Evolutionary conservation across 2,797 vertebrate genomes (phyloP).

Genomic region (Taenioides sp.): DNA sequence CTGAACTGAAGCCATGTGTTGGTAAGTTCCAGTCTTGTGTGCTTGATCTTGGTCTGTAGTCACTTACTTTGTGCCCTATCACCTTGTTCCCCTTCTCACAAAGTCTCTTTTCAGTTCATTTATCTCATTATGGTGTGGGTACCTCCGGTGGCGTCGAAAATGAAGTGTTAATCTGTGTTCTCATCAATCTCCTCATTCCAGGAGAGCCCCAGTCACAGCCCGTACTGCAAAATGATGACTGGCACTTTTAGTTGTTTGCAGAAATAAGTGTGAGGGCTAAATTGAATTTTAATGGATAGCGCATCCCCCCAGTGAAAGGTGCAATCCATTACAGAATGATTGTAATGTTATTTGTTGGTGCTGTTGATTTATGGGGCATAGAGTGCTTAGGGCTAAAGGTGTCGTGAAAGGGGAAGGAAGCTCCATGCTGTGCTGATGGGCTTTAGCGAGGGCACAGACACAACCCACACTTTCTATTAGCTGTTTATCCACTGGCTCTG

Average conservation of each 20-base stretch:
- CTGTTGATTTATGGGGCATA: constrained; percentile 75
- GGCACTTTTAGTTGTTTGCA: constrained; percentile 78
- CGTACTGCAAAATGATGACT: constrained; percentile 79
- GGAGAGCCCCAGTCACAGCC: constrained; percentile 66
- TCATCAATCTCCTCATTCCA: constrained; percentile 77
- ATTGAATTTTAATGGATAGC: constrained; percentile 90
- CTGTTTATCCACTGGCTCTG: constrained; percentile 29
- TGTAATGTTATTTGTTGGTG: constrained; percentile 75
- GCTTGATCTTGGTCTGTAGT: constrained; percentile 32
- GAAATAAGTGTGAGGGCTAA: constrained; percentile 84
- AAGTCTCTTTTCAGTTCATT: constrained; percentile 66
- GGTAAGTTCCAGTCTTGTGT: background rate
- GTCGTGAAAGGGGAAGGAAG: constrained; percentile 59
- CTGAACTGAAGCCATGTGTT: background rate
- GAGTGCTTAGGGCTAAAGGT: constrained; percentile 63
- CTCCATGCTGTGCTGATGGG: constrained; percentile 58
- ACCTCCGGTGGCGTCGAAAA: constrained; percentile 75
- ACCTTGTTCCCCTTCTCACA: constrained; percentile 27
- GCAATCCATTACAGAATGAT: constrained; percentile 86
- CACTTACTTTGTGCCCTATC: constrained; percentile 29
- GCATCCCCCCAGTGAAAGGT: constrained; percentile 79
- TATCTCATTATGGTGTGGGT: constrained; percentile 71
- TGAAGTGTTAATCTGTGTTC: constrained; percentile 78
- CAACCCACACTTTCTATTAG: constrained; percentile 28
- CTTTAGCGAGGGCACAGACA: constrained; percentile 54